phyloP scores from a whole-genome alignment of 2,888 invertebrate species.

The Chironomus tentans region DNA sequence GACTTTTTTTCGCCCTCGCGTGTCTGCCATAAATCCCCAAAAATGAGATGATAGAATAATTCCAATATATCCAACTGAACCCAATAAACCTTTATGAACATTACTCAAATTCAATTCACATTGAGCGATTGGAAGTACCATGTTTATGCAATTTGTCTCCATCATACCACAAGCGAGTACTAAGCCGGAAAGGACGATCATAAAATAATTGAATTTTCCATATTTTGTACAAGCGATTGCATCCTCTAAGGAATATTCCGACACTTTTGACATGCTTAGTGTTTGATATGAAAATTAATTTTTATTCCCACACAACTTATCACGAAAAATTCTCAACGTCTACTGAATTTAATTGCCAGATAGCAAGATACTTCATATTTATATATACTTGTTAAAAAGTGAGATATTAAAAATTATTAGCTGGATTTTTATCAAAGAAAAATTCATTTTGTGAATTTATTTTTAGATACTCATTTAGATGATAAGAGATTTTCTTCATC shows the following conservation, averaged over 20 bases:
- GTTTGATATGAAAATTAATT: no score
- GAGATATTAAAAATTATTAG: no score
- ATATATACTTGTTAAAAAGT: no score
- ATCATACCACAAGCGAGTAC: constrained; percentile 44
- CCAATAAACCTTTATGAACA: constrained; percentile 39
- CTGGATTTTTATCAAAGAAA: no score
- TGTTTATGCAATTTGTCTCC: constrained; percentile 45
- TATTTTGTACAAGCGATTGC: constrained; percentile 36
- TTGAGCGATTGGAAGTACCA: constrained; percentile 46
- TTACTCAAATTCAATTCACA: constrained; percentile 42
- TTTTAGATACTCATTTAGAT: no score
- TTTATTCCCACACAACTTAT: no score
- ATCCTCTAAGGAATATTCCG: neutral
- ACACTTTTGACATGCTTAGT: neutral
- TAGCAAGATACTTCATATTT: no score
- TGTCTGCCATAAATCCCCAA: constrained; percentile 52
- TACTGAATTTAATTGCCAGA: no score
- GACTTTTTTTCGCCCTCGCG: constrained; percentile 44
- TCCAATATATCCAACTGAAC: constrained; percentile 40
- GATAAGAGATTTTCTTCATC: no score
- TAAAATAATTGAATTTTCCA: constrained; percentile 45
- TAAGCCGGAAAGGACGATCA: constrained; percentile 45
- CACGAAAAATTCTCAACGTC: no score
- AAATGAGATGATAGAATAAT: constrained; percentile 50
- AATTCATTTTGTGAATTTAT: no score